These are phyloP conservation scores for Ernsta delagoae DNA, from an alignment of 2,888 invertebrate species.

Conservation along the genomic window DNA sequence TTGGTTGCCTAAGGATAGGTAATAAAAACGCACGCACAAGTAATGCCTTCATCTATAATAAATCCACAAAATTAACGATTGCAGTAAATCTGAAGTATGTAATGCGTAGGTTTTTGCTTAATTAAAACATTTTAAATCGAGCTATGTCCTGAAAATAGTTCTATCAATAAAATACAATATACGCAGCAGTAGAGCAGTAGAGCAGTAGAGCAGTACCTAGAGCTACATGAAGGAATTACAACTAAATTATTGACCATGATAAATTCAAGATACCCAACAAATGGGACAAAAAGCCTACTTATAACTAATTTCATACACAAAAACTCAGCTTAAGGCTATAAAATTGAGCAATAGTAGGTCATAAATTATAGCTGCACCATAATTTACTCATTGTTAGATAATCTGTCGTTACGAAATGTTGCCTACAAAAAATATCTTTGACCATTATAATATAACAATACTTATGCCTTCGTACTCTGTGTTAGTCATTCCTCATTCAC, in stretches of 20 bases:
- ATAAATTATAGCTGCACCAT: constrained; percentile 37
- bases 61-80: too few species aligned
- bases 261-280: background rate
- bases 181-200: too few species aligned
- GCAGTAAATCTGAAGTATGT: too few species aligned
- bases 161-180: too few species aligned
- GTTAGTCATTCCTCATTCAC: constrained; percentile 19
- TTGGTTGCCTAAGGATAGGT: too few species aligned
- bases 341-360: constrained; percentile 22
- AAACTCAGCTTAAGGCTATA: constrained; percentile 14
- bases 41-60: too few species aligned
- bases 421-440: constrained; percentile 53
- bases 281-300: constrained; percentile 18
- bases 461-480: constrained; percentile 23
- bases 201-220: too few species aligned
- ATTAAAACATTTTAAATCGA: too few species aligned
- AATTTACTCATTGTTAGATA: constrained; percentile 54
- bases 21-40: too few species aligned
- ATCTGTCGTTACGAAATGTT: constrained; percentile 52
- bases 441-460: constrained; percentile 42
- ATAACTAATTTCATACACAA: constrained; percentile 16
- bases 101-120: too few species aligned
- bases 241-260: background rate
- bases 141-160: too few species aligned
- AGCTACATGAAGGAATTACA: background rate